Evolutionary conservation across 92 coral and sea anemone genomes (phyloP).

Genomic region (Plumapathes pennacea): DNA sequence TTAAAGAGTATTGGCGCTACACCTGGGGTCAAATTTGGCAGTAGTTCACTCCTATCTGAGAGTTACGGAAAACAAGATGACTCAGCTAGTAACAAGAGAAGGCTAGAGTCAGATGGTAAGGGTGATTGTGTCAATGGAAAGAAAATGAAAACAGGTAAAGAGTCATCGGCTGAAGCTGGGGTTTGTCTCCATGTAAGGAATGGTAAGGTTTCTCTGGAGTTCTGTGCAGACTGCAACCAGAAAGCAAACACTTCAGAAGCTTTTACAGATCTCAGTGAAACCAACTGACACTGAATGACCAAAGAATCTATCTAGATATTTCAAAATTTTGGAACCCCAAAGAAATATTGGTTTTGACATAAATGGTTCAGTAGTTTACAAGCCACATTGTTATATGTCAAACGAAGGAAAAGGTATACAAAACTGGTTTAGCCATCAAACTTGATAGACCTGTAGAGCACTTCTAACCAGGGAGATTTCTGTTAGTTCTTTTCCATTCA

Average conservation of each 20-base stretch:
- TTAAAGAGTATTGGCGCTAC: constrained; percentile 54
- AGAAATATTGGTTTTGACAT: too few species aligned
- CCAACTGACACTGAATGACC: too few species aligned
- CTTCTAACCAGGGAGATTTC: too few species aligned
- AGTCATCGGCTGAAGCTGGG: constrained; percentile 42
- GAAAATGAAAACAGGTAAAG: constrained; percentile 8
- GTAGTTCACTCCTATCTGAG: constrained; percentile 19
- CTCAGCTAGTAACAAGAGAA: constrained; percentile 10
- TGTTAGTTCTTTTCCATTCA: too few species aligned
- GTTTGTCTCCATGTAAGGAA: constrained; percentile 83
- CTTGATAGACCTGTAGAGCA: too few species aligned
- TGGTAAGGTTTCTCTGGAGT: constrained; percentile 82
- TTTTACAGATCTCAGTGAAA: too few species aligned
- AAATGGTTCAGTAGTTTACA: too few species aligned
- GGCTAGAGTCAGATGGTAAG: neutral
- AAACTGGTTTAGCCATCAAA: too few species aligned
- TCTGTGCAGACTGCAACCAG: constrained; percentile 76
- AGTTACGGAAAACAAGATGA: constrained; percentile 23
- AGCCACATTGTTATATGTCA: too few species aligned
- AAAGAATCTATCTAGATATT: too few species aligned
- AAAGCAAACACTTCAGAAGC: constrained; percentile 41
- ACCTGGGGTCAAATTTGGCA: constrained; percentile 60
- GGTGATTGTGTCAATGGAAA: constrained; percentile 9
- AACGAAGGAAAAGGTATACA: too few species aligned
- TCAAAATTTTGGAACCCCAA: too few species aligned